These are phyloP conservation scores for Taenioides sp. DNA, from an alignment of 2,797 vertebrate genomes.

Conservation along the genomic window DNA sequence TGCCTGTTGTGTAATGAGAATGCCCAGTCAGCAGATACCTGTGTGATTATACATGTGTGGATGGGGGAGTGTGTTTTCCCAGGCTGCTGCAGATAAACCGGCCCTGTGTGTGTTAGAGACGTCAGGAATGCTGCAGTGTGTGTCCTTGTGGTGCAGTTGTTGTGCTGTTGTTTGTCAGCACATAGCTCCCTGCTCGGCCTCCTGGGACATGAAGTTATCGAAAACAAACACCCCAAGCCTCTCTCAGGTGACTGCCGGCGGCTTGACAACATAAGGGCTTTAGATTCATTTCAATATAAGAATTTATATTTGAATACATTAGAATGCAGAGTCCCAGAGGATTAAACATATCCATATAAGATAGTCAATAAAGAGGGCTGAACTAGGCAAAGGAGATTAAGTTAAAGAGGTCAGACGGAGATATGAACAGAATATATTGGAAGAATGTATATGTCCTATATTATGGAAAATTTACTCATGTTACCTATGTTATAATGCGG, in stretches of 20 bases:
- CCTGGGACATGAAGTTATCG: slow-evolving; percentile 49
- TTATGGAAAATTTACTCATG: too few relatives aligned
- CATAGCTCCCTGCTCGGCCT: slow-evolving; percentile 41
- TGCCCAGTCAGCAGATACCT: slow-evolving; percentile 40
- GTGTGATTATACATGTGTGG: slow-evolving; percentile 15
- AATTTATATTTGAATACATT: neutral
- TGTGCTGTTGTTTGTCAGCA: slow-evolving; percentile 54
- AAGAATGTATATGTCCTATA: too few relatives aligned
- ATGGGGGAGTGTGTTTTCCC: slow-evolving; percentile 32
- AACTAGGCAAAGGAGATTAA: neutral
- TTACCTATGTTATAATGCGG: too few relatives aligned
- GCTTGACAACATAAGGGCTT: slow-evolving; percentile 35
- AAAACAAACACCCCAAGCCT: slow-evolving; percentile 45
- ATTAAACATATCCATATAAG: neutral
- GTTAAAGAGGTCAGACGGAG: neutral
- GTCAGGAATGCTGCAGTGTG: slow-evolving; percentile 56
- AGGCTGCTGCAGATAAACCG: slow-evolving; percentile 27
- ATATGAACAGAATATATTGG: neutral
- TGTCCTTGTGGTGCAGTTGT: slow-evolving; percentile 21
- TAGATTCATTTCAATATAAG: neutral
- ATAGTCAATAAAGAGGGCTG: neutral
- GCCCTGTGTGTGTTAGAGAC: slow-evolving; percentile 49
- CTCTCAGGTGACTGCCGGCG: slow-evolving; percentile 43
- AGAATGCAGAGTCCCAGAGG: neutral
- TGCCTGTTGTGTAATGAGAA: slow-evolving; percentile 12